Evolutionary conservation across 1,140 invertebrate genomes (phyloP).

Genomic region (Drosophila kohkoa): DNA sequence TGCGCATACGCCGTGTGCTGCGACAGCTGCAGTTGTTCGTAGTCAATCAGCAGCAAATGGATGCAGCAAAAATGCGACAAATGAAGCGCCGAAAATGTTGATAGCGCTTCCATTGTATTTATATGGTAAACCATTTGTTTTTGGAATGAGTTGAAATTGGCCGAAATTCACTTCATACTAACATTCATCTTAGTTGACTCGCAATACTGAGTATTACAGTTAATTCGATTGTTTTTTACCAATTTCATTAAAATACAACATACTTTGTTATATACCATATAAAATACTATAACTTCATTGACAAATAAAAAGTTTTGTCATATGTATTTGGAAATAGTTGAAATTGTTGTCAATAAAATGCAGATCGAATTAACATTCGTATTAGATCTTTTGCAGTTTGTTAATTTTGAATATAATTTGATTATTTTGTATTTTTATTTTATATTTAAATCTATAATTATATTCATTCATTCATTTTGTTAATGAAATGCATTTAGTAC

Average conservation of each 20-base stretch:
- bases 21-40: constrained; percentile 30
- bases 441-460: too few relatives aligned
- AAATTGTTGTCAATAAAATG: too few relatives aligned
- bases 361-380: too few relatives aligned
- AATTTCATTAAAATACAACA: not conserved
- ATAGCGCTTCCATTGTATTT: constrained; percentile 39
- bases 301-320: too few relatives aligned
- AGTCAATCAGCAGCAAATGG: constrained; percentile 34
- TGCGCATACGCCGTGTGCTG: constrained; percentile 67
- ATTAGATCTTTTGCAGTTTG: too few relatives aligned
- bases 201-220: constrained; percentile 11
- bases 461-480: too few relatives aligned
- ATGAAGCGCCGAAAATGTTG: constrained; percentile 48
- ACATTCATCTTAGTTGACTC: not conserved
- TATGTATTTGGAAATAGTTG: too few relatives aligned
- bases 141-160: not conserved
- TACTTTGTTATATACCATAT: too few relatives aligned
- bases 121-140: constrained; percentile 7
- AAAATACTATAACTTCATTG: not conserved
- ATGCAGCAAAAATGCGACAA: constrained; percentile 47
- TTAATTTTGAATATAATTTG: too few relatives aligned
- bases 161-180: not conserved
- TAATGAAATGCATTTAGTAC: too few relatives aligned
- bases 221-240: not conserved
- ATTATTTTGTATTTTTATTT: too few relatives aligned